Base-by-base conservation (phyloP, 2,888 invertebrate genomes). In the Calameuta filiformis region DNA sequence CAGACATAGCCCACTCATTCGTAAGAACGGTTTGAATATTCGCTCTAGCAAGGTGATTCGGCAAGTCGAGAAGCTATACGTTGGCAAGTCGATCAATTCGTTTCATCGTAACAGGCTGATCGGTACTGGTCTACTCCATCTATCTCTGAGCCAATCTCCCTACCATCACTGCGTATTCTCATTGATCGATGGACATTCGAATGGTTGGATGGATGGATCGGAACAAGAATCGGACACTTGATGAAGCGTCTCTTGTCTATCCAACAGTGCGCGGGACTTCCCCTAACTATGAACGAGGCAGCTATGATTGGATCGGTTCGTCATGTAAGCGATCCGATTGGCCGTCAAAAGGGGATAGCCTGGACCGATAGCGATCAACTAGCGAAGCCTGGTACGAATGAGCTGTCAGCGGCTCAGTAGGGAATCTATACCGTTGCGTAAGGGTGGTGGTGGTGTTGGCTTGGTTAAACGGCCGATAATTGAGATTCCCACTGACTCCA, bases 271-370 rank as follows among this genome's bases (percentile, higher is more conserved):
- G 23, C 23, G 23, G 56, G 56, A 56, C 23, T 23, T 56, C 23
- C 56, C 23, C 56, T 56, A 56, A 56, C 56, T 56, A 56, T 23
- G 23, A 56, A 56, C 56, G 56, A 56, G 56, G 56, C 56, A 56
- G 23, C 56, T 73, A 71, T 75, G 79, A 82, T 82, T 79, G 79
- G 73, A 80, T 75, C 56, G 69, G 68, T 77, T 69, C 56, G 79
- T 76, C 75, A 68, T n/a, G 69, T 71, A 68, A 81, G 35, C 79
- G 73, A 76, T 78, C 76, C 77, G 74, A 77, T 76, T 80, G 56
- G 74, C 75, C 77, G 73, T 80, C 75, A 74, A 23, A 71, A 34
- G 71, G 71, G 34, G 31, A 71, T 71, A 71, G 33, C 56, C 56
- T 56, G 56, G 56, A 56, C 56, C 71, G 71, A 71, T 71, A 71